Evolutionary conservation across 2,888 invertebrate species (phyloP).

Genomic region (Phania funesta): DNA sequence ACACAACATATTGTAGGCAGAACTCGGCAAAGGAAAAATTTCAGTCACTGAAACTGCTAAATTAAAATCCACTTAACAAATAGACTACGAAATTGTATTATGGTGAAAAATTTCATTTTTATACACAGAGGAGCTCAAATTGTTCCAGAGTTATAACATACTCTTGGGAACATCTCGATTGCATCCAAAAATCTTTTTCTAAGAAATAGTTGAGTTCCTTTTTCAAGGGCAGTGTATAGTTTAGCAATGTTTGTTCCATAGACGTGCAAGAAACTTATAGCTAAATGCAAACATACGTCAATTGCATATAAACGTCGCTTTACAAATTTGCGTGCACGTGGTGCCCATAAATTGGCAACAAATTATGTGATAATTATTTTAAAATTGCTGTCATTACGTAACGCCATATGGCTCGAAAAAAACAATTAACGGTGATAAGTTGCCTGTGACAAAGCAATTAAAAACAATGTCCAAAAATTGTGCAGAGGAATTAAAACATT

Average conservation of each 20-base stretch:
- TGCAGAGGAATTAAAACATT: neutral
- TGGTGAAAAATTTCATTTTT: too few species aligned
- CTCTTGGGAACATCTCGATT: too few species aligned
- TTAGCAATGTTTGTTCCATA: neutral
- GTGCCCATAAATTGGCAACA: conserved; percentile 64
- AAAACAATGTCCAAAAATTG: neutral
- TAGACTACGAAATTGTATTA: too few species aligned
- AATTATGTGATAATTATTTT: conserved; percentile 67
- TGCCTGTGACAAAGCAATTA: too few species aligned
- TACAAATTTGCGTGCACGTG: conserved; percentile 45
- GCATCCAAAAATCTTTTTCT: too few species aligned
- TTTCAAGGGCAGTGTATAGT: too few species aligned
- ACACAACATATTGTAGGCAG: neutral
- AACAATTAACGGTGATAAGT: conserved; percentile 23
- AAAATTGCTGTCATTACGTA: conserved; percentile 66
- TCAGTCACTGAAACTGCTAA: neutral
- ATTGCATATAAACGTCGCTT: conserved; percentile 32
- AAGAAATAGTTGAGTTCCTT: too few species aligned
- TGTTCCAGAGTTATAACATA: too few species aligned
- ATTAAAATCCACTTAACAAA: too few species aligned
- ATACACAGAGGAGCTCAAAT: too few species aligned
- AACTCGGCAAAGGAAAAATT: neutral
- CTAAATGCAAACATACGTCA: conserved; percentile 11
- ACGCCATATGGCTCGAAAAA: conserved; percentile 56
- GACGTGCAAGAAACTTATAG: neutral